These are phyloP conservation scores for Pristionchus exspectatus DNA, from an alignment of 2,888 invertebrate species.

Conservation along the genomic window DNA sequence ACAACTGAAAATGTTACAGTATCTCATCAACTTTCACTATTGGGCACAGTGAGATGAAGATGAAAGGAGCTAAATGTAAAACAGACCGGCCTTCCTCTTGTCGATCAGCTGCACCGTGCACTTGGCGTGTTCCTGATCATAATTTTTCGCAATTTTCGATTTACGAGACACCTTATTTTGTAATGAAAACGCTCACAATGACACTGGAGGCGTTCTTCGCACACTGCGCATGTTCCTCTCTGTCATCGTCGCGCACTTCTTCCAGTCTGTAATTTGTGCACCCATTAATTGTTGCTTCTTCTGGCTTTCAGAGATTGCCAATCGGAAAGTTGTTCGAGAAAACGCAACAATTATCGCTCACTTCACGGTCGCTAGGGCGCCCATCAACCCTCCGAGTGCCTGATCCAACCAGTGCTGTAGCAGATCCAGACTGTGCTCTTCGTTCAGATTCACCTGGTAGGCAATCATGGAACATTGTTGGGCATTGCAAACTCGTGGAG, in stretches of 20 bases:
- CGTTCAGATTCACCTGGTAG: constrained; percentile 42
- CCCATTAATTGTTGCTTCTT: not conserved
- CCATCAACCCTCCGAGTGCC: constrained; percentile 38
- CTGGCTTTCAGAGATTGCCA: not conserved
- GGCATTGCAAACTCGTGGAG: not conserved
- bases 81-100: not conserved
- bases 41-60: not conserved
- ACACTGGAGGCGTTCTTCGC: not conserved
- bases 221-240: constrained; percentile 34
- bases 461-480: not conserved
- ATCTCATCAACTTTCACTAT: too few relatives aligned
- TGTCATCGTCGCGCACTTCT: not conserved
- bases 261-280: constrained; percentile 27
- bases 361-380: constrained; percentile 20
- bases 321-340: not conserved
- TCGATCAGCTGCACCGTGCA: constrained; percentile 35
- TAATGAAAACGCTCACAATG: constrained; percentile 34
- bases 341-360: not conserved
- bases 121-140: constrained; percentile 31
- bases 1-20: not conserved
- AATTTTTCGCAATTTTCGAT: too few relatives aligned
- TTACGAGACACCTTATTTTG: not conserved
- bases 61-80: not conserved
- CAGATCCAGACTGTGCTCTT: constrained; percentile 49
- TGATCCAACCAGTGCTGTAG: constrained; percentile 54